phyloP scores from a whole-genome alignment of 64 coral and sea anemone species.

The Pocillopora verrucosa region DNA sequence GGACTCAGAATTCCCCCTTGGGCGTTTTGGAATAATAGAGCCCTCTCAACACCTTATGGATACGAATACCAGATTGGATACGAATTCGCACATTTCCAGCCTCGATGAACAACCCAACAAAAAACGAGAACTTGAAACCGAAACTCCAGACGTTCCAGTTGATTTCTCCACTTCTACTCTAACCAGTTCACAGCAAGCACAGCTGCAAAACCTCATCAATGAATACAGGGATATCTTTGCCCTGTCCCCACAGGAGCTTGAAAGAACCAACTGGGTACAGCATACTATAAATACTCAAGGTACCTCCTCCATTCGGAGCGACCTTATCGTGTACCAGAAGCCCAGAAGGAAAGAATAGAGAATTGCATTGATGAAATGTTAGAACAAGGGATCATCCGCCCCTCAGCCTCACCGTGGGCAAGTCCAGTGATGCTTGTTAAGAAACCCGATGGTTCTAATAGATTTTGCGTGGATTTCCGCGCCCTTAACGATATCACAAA shows the following conservation, averaged over 20 bases:
- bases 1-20: not conserved
- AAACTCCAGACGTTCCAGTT: not conserved
- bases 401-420: slow-evolving; percentile 19
- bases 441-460: not conserved
- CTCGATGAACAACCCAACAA: not conserved
- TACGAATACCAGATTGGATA: not conserved
- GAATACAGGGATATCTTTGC: slow-evolving; percentile 40
- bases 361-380: slow-evolving; percentile 25
- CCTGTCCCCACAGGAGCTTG: slow-evolving; percentile 1
- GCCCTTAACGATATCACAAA: not conserved
- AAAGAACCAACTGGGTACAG: not conserved
- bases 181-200: not conserved
- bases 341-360: not conserved
- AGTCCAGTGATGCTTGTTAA: slow-evolving; percentile 21
- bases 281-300: slow-evolving; percentile 38
- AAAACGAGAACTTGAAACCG: not conserved
- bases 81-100: not conserved
- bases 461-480: slow-evolving; percentile 24
- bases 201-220: slow-evolving; percentile 7
- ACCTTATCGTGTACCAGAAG: not conserved
- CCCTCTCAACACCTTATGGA: not conserved
- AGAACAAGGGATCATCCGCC: slow-evolving; percentile 18
- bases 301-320: not conserved
- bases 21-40: not conserved
- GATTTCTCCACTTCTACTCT: not conserved